A percentile compares a stretch with the other conserved stretches of the same genome.
These are phyloP conservation scores for Sogatella furcifera DNA, from an alignment of 1,140 invertebrate genomes.

Conservation along the genomic window DNA sequence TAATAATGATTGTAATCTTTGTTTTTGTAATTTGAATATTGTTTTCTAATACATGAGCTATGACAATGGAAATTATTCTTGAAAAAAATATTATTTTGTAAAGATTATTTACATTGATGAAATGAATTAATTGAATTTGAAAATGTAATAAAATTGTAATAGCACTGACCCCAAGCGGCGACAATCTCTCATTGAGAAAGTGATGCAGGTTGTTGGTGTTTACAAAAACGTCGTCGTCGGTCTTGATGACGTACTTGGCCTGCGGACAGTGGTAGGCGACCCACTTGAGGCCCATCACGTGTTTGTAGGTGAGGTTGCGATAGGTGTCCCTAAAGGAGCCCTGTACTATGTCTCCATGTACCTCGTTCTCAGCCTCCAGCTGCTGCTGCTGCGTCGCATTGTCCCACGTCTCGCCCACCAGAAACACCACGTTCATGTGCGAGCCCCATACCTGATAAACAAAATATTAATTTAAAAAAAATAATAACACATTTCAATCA, in stretches of 20 bases:
- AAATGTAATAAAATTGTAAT: no score
- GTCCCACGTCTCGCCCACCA: constrained; percentile 48
- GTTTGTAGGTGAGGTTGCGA: constrained; percentile 79
- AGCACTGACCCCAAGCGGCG: constrained; percentile 38
- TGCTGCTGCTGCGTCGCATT: constrained; percentile 35
- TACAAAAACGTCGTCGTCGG: constrained; percentile 71
- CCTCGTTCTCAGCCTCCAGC: constrained; percentile 42
- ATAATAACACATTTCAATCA: no score
- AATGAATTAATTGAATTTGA: no score
- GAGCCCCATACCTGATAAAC: constrained; percentile 47
- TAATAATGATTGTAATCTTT: no score
- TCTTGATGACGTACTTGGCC: constrained; percentile 62
- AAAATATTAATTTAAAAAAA: no score
- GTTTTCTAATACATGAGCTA: no score
- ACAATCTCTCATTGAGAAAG: constrained; percentile 45
- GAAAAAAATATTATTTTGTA: no score
- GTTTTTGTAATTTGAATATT: no score
- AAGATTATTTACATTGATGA: no score
- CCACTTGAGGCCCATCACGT: constrained; percentile 77
- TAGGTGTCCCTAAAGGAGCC: constrained; percentile 70
- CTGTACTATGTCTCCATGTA: constrained; percentile 61
- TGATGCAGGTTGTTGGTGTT: constrained; percentile 51
- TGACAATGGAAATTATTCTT: no score
- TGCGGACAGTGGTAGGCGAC: constrained; percentile 48
- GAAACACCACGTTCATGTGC: constrained; percentile 47